Base-by-base conservation (phyloP, 2,888 invertebrate species). In the Heliconius aoede region DNA sequence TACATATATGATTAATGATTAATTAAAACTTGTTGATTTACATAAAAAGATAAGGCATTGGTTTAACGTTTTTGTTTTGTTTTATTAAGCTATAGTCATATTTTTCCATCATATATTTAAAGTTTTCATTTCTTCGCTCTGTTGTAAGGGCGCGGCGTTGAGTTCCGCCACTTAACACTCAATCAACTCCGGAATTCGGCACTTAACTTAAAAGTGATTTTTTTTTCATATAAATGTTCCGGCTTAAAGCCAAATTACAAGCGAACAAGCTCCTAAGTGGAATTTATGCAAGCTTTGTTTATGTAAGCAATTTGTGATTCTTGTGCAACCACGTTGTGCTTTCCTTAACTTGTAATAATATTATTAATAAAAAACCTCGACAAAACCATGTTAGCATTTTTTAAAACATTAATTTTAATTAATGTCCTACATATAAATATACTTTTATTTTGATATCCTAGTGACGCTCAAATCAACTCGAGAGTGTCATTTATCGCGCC, bases 231-330 rank as follows among this genome's bases (percentile, higher is more conserved):
- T 30, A 30, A 55, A 55, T 69, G 24, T 24, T 69, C 69, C 69
- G 69, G 55, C 69, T 32, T 30, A 69, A 69, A 69, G 55, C 55
- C 55, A 69, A 69, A 55, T 55, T 55, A 87, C 86, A 85, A 86
- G 86, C 83, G 84, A 86, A 87, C 89, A 86, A 85, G 85, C 88
- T 86, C 86, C 88, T 90, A 91, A 92, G 91, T 90, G 86, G 86
- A 82, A 86, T 89, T 93, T 92, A 89, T 92, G 92, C 90, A 93
- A 93, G 88, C 84, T 82, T 83, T 83, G 84, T 88, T 93, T 93
- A 93, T 91, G 90, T 93, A 94, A 94, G 89, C 87, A 86, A 88
- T 88, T 90, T 87, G 87, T 86, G 88, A 87, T 90, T 88, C 89
- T 93, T 93, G 90, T 89, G 93, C 91, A 93, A 92, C 88, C 82